A percentile compares a stretch with the other conserved stretches of the same genome.
These are phyloP conservation scores for Amiota mariae DNA, from an alignment of 2,888 invertebrate species.

Conservation along the genomic window DNA sequence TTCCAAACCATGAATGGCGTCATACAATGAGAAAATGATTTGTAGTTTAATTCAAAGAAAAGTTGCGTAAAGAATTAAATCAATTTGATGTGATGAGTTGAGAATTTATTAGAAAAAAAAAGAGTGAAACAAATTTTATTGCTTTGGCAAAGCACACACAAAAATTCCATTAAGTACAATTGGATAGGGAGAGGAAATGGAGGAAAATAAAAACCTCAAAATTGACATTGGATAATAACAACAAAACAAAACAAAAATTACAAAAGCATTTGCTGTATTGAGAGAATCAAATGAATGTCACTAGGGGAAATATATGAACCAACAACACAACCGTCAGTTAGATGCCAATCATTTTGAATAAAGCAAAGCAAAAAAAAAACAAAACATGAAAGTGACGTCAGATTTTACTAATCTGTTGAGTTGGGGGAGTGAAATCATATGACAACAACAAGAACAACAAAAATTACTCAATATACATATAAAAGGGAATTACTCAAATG, in stretches of 20 bases:
- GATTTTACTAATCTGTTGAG: background rate
- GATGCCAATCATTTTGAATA: constrained; percentile 13
- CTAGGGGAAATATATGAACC: constrained; percentile 4
- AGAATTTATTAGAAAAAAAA: background rate
- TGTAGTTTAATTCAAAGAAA: background rate
- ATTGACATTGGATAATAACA: background rate
- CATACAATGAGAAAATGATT: background rate
- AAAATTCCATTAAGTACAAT: background rate
- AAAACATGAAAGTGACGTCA: constrained; percentile 17
- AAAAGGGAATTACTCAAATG: too few relatives aligned
- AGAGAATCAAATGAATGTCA: background rate
- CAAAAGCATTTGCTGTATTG: background rate
- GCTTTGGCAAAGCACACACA: background rate
- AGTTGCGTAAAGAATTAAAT: background rate
- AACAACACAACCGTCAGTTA: constrained; percentile 1
- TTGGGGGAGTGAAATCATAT: background rate
- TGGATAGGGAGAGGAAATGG: background rate
- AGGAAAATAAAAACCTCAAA: background rate
- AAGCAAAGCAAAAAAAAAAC: background rate
- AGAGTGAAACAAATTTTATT: background rate
- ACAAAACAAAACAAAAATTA: background rate
- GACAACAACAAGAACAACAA: too few relatives aligned
- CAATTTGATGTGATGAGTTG: background rate
- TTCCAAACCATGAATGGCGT: background rate
- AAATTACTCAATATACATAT: too few relatives aligned